Base-by-base conservation (phyloP, 2,113 vertebrate genomes). In the Condylura cristata region DNA sequence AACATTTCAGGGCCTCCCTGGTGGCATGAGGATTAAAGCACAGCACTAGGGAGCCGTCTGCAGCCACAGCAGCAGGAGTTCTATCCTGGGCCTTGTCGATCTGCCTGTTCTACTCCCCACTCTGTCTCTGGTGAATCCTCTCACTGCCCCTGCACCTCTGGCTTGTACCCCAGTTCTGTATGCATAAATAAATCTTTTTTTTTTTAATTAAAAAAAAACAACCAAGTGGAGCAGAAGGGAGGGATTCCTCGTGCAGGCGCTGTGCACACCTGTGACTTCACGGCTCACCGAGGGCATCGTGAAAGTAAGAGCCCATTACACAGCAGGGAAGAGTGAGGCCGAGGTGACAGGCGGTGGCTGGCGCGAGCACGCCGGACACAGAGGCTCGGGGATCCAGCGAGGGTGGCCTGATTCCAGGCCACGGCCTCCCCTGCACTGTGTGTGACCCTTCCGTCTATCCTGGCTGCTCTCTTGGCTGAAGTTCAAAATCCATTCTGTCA, bases 401-500 rank as follows among this genome's bases (percentile, higher is more conserved):
- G n/a, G 26, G 4, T 17, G n/a, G 51, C 13, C 63, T 1, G 34
- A 22, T 16, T n/a, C n/a, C 28, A 63, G 56, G 53, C 39, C 3
- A 6, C 20, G 0, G 1, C 63, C 53, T 51, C 8, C 74, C 61
- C 24, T 2, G 30, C 9, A 7, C 22, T 5, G 6, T 34, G n/a
- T 58, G 26, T 61, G 10, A 7, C 30, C 28, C 20, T 86, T 39
- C 48, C 28, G 6, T 68, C 65, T 10, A n/a, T 18, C 22, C 51
- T 26, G 14, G 6, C 17, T 86, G 17, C 14, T 24, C 8, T 66
- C 61, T 32, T 63, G 58, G 24, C 16, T 70, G 46, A 74, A 84
- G 48, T 48, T 61, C 65, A 79, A 86, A 87, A 72, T 34, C 37
- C 30, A 34, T 48, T 12, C 51, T 37, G 22, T 30, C 30, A 32